Percentiles rank a stretch among this genome's conserved stretches.
phyloP scores from a whole-genome alignment of 2,113 vertebrate genomes.

The Phocoena sinus region DNA sequence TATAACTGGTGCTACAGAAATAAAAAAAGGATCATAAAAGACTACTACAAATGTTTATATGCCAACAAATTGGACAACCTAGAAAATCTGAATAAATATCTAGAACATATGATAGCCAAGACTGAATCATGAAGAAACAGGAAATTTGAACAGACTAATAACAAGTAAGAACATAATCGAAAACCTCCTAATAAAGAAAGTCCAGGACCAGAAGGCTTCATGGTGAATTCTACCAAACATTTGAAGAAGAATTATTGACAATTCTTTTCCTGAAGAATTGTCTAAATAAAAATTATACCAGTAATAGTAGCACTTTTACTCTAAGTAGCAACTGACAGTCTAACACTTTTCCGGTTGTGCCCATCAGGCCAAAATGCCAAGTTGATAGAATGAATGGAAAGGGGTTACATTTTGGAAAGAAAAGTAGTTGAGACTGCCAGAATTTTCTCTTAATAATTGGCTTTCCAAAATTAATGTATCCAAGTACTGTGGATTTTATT shows the following conservation, averaged over 20 bases:
- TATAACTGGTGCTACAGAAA: background rate
- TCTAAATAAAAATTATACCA: background rate
- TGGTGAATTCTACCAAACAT: background rate
- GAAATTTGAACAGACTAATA: background rate
- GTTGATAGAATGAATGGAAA: background rate
- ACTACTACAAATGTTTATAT: background rate
- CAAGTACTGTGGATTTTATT: background rate
- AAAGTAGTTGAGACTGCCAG: background rate
- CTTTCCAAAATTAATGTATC: background rate
- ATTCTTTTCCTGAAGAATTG: background rate
- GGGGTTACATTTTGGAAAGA: background rate
- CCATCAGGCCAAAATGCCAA: background rate
- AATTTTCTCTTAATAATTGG: background rate
- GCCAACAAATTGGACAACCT: background rate
- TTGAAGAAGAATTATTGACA: background rate
- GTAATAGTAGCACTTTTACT: background rate
- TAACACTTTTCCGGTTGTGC: background rate
- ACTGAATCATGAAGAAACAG: background rate
- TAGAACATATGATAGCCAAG: background rate
- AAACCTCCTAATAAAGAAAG: background rate
- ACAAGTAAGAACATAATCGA: background rate
- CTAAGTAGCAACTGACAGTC: background rate
- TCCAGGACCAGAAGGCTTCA: background rate
- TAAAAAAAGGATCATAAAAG: background rate
- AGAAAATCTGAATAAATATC: background rate